Conservation (phyloP, 2,888 invertebrate genomes). For the Camptogramma bilineatum region DNA sequence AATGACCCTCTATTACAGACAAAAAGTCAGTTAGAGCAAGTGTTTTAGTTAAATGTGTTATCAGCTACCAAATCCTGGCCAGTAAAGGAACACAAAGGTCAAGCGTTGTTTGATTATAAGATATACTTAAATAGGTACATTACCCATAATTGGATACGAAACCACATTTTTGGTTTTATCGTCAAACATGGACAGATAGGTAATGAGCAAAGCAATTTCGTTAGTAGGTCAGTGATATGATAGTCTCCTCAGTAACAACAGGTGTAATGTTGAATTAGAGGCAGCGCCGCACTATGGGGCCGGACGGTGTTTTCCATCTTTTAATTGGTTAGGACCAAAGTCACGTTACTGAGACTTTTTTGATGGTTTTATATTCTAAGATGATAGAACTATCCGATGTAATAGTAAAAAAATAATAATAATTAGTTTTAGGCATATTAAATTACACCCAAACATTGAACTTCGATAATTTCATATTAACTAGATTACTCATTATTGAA, state of each 20-base stretch:
- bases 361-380: no score
- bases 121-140: constrained; percentile 28
- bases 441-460: no score
- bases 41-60: constrained; percentile 30
- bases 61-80: constrained; percentile 24
- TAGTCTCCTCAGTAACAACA: constrained; percentile 54
- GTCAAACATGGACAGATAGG: constrained; percentile 38
- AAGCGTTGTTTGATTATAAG: constrained; percentile 29
- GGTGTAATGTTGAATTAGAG: constrained; percentile 50
- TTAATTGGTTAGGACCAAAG: no score
- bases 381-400: no score
- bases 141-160: constrained; percentile 24
- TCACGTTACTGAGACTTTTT: no score
- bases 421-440: no score
- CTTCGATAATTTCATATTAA: no score
- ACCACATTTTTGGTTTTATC: constrained; percentile 30
- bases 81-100: constrained; percentile 32
- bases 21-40: constrained; percentile 37
- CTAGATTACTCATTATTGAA: no score
- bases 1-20: constrained; percentile 59
- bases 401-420: no score
- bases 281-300: no score
- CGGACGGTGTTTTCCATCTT: no score
- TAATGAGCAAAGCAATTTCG: constrained; percentile 67
- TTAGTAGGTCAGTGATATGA: constrained; percentile 73